A percentile compares a stretch with the other conserved stretches of the same genome.
These are phyloP conservation scores for Panzeria rudis DNA, from an alignment of 2,888 invertebrate species.

Conservation along the genomic window DNA sequence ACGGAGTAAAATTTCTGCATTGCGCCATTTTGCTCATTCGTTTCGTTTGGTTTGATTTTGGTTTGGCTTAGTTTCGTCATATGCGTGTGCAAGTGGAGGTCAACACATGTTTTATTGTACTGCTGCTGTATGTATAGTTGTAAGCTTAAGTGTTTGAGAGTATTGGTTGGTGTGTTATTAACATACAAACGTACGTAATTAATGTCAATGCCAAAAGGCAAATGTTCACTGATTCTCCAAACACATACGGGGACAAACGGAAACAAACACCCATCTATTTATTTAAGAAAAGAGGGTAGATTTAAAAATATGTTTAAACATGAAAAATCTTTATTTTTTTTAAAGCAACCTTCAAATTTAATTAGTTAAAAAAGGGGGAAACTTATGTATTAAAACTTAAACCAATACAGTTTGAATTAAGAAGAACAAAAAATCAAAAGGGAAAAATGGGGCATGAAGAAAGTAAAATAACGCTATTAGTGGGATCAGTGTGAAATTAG, in stretches of 20 bases:
- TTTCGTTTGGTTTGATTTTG: conserved; percentile 30
- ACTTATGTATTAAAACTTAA: too few species aligned
- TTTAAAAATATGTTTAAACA: neutral
- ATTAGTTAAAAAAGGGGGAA: too few species aligned
- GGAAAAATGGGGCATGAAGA: too few species aligned
- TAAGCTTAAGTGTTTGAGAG: neutral
- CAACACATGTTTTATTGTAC: conserved; percentile 32
- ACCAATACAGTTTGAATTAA: too few species aligned
- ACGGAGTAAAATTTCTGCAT: conserved; percentile 64
- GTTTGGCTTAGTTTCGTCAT: conserved; percentile 23
- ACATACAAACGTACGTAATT: conserved; percentile 36
- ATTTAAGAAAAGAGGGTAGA: neutral
- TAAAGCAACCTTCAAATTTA: too few species aligned
- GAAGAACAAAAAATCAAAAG: too few species aligned
- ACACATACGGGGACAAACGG: neutral
- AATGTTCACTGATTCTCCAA: conserved; percentile 21
- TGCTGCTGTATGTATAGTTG: neutral
- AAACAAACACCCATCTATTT: neutral
- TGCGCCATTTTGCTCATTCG: conserved; percentile 61
- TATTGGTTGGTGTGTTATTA: neutral
- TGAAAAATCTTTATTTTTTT: too few species aligned
- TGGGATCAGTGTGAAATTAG: too few species aligned
- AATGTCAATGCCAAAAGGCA: conserved; percentile 67
- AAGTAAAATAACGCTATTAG: too few species aligned
- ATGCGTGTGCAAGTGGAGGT: conserved; percentile 45